A percentile compares a stretch with the other conserved stretches of the same genome.
Evolutionary conservation across 2,113 vertebrate species (phyloP).

Genomic region (Bubo blakistoni): DNA sequence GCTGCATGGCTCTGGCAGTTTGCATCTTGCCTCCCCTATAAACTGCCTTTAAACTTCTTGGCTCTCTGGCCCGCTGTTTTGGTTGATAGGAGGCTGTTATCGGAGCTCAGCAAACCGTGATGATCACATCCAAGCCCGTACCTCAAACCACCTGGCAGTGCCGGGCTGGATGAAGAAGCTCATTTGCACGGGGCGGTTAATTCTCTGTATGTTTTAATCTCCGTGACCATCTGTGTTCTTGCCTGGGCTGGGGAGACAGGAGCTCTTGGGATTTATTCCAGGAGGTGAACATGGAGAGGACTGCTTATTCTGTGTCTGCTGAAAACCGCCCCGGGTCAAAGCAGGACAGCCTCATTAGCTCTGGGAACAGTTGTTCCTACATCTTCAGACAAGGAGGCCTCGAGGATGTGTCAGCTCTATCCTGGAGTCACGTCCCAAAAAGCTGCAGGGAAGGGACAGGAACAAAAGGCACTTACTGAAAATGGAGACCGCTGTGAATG

Average conservation of each 20-base stretch:
- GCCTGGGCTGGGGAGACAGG: not conserved
- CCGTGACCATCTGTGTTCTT: slow-evolving; percentile 54
- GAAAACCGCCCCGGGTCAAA: slow-evolving; percentile 3
- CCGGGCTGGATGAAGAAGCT: not conserved
- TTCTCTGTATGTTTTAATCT: slow-evolving; percentile 58
- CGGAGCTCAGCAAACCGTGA: not conserved
- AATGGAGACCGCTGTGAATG: not conserved
- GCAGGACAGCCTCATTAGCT: not conserved
- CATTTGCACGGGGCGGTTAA: slow-evolving; percentile 49
- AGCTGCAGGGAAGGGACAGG: not conserved
- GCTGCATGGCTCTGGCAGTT: not conserved
- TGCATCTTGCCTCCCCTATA: not conserved
- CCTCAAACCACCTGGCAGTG: not conserved
- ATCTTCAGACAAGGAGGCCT: not conserved
- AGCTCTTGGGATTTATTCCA: slow-evolving; percentile 53
- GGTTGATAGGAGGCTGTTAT: not conserved
- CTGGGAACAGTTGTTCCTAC: not conserved
- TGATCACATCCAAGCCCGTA: not conserved
- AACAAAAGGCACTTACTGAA: not conserved
- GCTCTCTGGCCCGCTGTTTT: not conserved
- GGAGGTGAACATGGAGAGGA: not conserved
- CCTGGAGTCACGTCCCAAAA: not conserved
- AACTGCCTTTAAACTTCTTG: not conserved
- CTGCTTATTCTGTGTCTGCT: slow-evolving; percentile 8
- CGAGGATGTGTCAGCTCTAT: accelerated